Evolutionary conservation across 2,113 vertebrate species (phyloP).

Genomic region (Microtus oregoni): DNA sequence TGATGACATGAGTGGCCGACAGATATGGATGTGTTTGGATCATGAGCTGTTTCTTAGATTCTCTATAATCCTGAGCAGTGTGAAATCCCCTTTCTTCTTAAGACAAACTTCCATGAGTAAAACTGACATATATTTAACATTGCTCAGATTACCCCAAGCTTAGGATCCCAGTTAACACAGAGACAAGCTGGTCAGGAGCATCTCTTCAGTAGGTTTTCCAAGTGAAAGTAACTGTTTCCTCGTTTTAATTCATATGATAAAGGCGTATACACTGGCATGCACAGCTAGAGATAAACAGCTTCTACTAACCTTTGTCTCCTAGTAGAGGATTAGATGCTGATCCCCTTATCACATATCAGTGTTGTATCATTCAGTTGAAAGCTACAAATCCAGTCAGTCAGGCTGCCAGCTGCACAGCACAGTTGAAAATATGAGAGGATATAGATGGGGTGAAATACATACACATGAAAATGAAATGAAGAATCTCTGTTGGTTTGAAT

Average conservation of each 20-base stretch:
- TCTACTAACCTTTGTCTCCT: background rate
- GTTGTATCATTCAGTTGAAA: background rate
- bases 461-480: background rate
- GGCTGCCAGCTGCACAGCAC: background rate
- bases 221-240: background rate
- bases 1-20: background rate
- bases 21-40: background rate
- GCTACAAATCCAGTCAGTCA: background rate
- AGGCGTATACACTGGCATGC: background rate
- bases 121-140: background rate
- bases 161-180: background rate
- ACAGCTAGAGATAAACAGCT: background rate
- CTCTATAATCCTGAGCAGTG: background rate
- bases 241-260: background rate
- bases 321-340: background rate
- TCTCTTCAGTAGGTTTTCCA: background rate
- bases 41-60: background rate
- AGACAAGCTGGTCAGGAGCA: background rate
- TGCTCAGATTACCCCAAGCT: background rate
- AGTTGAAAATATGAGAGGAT: background rate
- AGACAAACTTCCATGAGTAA: background rate
- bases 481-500: background rate
- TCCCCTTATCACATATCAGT: too few relatives aligned
- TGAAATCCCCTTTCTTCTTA: background rate
- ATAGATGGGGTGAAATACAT: background rate